Evolutionary conservation across 2,888 invertebrate genomes (phyloP).

Genomic region (Nomada fabriciana): DNA sequence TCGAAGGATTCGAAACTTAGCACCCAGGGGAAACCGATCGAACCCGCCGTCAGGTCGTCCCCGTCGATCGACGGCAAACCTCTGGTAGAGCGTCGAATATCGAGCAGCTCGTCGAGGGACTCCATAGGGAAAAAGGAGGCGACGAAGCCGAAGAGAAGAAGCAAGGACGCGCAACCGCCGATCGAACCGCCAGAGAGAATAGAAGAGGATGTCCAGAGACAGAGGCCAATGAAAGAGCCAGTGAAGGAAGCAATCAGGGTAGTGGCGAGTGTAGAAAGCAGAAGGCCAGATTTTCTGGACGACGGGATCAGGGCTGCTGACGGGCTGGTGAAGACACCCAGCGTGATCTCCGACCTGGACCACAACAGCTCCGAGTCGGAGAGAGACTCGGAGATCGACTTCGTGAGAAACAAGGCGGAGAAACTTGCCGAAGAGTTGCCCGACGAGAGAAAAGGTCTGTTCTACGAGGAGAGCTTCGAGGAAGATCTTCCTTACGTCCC

Average conservation of each 20-base stretch:
- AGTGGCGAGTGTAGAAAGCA: constrained; percentile 62
- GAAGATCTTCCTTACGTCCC: constrained; percentile 94
- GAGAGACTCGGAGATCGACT: constrained; percentile 88
- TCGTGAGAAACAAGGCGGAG: constrained; percentile 84
- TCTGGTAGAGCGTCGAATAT: constrained; percentile 54
- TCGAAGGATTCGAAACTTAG: constrained; percentile 75
- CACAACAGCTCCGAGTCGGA: constrained; percentile 89
- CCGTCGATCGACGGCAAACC: constrained; percentile 41
- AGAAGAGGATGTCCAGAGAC: constrained; percentile 32
- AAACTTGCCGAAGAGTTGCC: constrained; percentile 87
- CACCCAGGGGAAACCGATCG: constrained; percentile 38
- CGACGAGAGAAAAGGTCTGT: constrained; percentile 90
- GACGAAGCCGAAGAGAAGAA: constrained; percentile 77
- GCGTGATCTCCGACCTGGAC: constrained; percentile 79
- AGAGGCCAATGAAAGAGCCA: constrained; percentile 27
- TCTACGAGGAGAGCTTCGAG: constrained; percentile 93
- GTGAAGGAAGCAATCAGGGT: neutral
- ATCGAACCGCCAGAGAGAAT: constrained; percentile 50
- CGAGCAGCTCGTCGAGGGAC: constrained; percentile 74
- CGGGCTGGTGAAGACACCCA: constrained; percentile 75
- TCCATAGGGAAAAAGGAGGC: constrained; percentile 72
- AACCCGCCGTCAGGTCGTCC: constrained; percentile 6
- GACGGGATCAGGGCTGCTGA: constrained; percentile 49
- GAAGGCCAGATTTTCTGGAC: constrained; percentile 77
- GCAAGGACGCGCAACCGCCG: constrained; percentile 71